Base-by-base conservation (phyloP, 2,888 invertebrate species). In the Tineola bisselliella region DNA sequence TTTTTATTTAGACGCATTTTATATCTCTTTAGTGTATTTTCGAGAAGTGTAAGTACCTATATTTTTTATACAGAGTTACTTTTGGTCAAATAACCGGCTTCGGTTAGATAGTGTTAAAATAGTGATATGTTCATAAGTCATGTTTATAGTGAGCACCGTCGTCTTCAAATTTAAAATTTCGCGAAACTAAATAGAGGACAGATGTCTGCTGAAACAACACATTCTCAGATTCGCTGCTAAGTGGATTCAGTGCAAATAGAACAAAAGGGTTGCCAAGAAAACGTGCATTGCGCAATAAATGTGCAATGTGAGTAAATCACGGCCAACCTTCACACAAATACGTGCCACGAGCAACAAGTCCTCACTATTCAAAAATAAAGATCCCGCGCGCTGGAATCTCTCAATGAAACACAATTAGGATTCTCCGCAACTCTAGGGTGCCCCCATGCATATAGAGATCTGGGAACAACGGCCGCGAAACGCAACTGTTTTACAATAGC, bases 321-420 rank as follows among this genome's bases (percentile, higher is more conserved):
- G 72, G 75, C 70, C 71, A 72, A 65, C 64, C 63, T 68, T 65
- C 65, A 65, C 61, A 62, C 64, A 64, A 62, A 65, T 65, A 67
- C 67, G 66, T 67, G 66, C 62, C 62, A 62, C 63, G 66, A 72
- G 79, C 81, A 82, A 82, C 80, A 84, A 77, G 81, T 83, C 68
- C 44, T 66, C 64, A 65, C 68, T 70, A 71, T 77, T 75, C 75
- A 75, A 77, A 80, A 80, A 80, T 81, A 80, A 80, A 81, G 77
- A 76, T 73, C 72, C 71, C 63, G 68, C 65, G 70, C 69, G 65
- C 71, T 71, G 72, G 73, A 75, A 77, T 78, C 73, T 78, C 79
- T 83, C 79, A 83, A 82, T 81, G 81, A 78, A 74, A 70, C 68
- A 81, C 82, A 84, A 84, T 86, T 84, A 86, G 84, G 74, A 84